Percentiles rank a stretch among this genome's conserved stretches.
Conservation (phyloP, 37 sponge, comb jelly and placozoan genomes). For the Bolinopsis microptera region DNA sequence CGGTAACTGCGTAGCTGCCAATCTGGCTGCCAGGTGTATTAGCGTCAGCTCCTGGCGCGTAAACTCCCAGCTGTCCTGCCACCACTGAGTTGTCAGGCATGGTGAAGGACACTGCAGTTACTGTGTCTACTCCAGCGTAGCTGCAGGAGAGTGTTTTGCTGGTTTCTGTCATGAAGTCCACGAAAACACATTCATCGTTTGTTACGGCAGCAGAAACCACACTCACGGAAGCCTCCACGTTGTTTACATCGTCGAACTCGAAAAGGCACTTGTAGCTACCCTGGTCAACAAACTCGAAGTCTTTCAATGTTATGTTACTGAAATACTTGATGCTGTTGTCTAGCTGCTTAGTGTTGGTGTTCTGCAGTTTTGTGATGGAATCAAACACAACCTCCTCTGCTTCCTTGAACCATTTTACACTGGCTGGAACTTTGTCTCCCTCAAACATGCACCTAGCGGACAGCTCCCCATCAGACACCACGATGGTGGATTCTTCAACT, state of each 20-base stretch:
- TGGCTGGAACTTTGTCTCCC: background rate
- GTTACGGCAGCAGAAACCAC: background rate
- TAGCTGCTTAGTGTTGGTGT: conserved; percentile 20
- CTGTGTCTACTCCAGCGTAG: background rate
- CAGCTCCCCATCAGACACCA: background rate
- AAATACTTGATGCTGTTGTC: background rate
- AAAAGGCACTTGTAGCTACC: background rate
- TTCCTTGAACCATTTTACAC: background rate
- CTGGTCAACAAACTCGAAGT: background rate
- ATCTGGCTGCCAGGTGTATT: background rate
- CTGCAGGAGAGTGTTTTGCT: background rate
- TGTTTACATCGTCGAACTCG: background rate
- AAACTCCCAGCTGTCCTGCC: background rate
- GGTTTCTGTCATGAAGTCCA: background rate
- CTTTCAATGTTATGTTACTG: conserved; percentile 13
- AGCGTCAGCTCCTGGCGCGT: background rate
- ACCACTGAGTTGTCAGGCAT: background rate
- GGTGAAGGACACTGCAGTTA: background rate
- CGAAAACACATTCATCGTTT: conserved; percentile 16
- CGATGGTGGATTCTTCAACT: background rate
- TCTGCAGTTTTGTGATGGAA: background rate
- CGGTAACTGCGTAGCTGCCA: background rate
- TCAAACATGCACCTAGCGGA: background rate
- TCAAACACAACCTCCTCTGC: background rate
- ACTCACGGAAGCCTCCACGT: background rate